Evolutionary conservation across 2,113 vertebrate genomes (phyloP), one percentile per base, ranked within the genome.

Genomic region (Entelurus aequoreus): DNA sequence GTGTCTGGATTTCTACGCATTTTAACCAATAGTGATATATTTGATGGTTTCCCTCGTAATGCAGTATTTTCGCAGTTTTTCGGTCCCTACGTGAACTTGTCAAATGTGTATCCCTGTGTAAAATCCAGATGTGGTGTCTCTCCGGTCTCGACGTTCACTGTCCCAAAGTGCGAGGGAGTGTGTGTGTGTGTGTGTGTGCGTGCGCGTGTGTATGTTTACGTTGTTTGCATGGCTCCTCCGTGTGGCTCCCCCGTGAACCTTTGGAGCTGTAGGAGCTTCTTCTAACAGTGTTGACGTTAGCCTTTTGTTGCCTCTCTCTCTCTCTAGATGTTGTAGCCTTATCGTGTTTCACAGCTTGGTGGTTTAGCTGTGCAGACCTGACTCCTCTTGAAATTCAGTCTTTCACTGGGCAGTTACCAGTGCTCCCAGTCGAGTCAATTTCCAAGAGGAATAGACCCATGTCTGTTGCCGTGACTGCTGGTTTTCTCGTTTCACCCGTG

Each of bases 291-390:
- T 83, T 81, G 76, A 80, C 69, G 56, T 65, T 65, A 64, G 79
- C 72, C 79, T 80, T 87, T 52, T 14, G 62, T 79, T 71, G 77
- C 79, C 84, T 73, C 63, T 64, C 37, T 58, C 54, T 55, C 64
- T 73, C 66, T 89, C 85, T 93, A 86, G 92, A 92, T 92, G 89
- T 93, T 93, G 93, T 97, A 94, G 93, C 92, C 92, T 95, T 94
- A 93, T 89, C 84, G 90, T 95, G 86, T 91, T 87, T 87, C 79
- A 64, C 84, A 78, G 80, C 76, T 78, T 65, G 57, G 47, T 82
- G 65, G 54, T 61, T 63, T 77, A 70, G 83, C 78, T 82, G 82
- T 81, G 72, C 74, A 82, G 83, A 74, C 83, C 74, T 74, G 83
- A 52, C 77, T 77, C 65, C 36, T 50, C 62, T 73, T 12, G 52